phyloP scores from a whole-genome alignment of 2,888 invertebrate species.

The Neoascia interrupta region DNA sequence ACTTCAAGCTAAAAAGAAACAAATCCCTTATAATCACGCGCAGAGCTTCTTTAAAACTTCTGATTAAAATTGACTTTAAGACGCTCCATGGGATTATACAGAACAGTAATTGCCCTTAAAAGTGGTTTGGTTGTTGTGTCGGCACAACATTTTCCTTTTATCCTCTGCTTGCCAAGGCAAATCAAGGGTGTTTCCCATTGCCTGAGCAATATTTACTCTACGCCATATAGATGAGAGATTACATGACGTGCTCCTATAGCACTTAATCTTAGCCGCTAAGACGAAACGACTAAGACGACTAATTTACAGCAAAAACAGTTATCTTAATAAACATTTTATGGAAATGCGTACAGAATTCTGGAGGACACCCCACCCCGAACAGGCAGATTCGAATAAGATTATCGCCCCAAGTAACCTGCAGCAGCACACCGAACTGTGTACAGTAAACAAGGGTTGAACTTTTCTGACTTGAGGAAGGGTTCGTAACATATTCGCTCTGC shows the following conservation, averaged over 20 bases:
- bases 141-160: constrained; percentile 5
- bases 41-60: constrained; percentile 34
- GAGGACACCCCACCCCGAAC: constrained; percentile 39
- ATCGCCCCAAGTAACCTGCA: constrained; percentile 67
- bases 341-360: constrained; percentile 65
- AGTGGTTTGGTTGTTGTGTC: constrained; percentile 23
- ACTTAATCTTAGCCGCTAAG: constrained; percentile 66
- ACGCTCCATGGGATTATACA: constrained; percentile 51
- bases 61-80: constrained; percentile 44
- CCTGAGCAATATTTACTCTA: too few species aligned
- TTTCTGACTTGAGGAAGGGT: constrained; percentile 18
- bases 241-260: constrained; percentile 65
- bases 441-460: constrained; percentile 47
- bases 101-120: constrained; percentile 59
- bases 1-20: background rate
- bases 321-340: constrained; percentile 77
- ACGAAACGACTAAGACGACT: constrained; percentile 60
- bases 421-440: constrained; percentile 11
- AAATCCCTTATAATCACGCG: constrained; percentile 14
- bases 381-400: constrained; percentile 65
- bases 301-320: constrained; percentile 73
- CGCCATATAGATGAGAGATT: constrained; percentile 49
- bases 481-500: background rate
- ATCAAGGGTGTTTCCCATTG: too few species aligned
- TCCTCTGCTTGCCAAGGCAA: constrained; percentile 19